Evolutionary conservation across 2,888 invertebrate species (phyloP), one percentile per base, ranked within the genome.

Genomic region (Trachelus troglodyta): DNA sequence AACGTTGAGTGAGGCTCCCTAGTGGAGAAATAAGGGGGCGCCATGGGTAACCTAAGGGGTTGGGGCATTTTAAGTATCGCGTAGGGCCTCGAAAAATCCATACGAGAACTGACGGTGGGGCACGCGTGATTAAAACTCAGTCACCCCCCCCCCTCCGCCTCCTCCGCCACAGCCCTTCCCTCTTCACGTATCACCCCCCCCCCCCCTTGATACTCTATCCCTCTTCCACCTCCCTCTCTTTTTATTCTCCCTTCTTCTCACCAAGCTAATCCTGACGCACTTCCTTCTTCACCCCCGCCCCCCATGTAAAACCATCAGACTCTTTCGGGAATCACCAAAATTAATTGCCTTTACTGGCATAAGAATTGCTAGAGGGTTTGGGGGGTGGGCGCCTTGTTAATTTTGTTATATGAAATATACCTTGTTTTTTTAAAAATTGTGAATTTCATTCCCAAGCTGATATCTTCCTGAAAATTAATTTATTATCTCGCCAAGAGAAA

Each of bases 31-130:
- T 33, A 79, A 77, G 79, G 76, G 81, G 33, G 69, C 4, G 79
- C 80, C 80, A 79, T 75, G 74, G 79, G 81, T 69, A 76, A 34
- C 74, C 40, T 79, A 80, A 85, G 82, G 83, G 85, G 85, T 79
- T 81, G 79, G 75, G 37, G 9, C 69, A 12, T 69, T n/a, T 56
- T 56, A 56, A 56, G 56, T 56, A 56, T 56, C 69, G 77, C 73
- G 75, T 69, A 71, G 34, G 74, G 30, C 34, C 69, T 37, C 75
- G 69, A 71, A 71, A 77, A 75, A 68, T 79, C 56, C 73, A 74
- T 79, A 76, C 56, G 71, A 31, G 71, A 34, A 23, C 31, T 33
- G 33, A 30, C 71, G 71, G 71, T 71, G 71, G 71, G 71, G 71
- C 71, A 34, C 71, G 56, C 56, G 56, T 23, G 56, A 56, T 56